Percentiles rank a stretch among this genome's conserved stretches.
Evolutionary conservation across 2,797 vertebrate species (phyloP).

Genomic region (Nothura maculosa): DNA sequence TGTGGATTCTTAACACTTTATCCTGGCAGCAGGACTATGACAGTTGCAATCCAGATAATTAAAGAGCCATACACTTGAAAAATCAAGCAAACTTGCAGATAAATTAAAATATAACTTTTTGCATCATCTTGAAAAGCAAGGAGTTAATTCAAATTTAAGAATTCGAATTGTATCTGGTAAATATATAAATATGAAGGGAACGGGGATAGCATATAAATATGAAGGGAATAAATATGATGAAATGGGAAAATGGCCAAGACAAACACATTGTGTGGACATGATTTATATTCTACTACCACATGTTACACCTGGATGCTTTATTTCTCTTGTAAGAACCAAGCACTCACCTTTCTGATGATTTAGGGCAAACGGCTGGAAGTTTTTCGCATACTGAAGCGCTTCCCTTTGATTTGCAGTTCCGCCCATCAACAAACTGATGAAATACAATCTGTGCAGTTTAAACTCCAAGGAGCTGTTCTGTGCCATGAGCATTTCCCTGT

Average conservation of each 20-base stretch:
- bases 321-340: not conserved
- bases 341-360: slow-evolving; percentile 88
- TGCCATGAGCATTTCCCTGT: slow-evolving; percentile 89
- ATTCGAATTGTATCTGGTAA: not conserved
- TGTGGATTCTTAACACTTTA: slow-evolving; percentile 25
- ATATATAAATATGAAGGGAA: not conserved
- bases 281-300: fast-evolving
- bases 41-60: not conserved
- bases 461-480: slow-evolving; percentile 89
- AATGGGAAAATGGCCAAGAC: not conserved
- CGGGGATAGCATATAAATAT: not conserved
- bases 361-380: slow-evolving; percentile 88
- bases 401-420: slow-evolving; percentile 88
- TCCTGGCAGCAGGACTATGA: slow-evolving; percentile 6
- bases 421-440: slow-evolving; percentile 89
- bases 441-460: slow-evolving; percentile 88
- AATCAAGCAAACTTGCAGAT: not conserved
- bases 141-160: not conserved
- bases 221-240: not conserved
- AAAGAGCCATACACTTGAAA: not conserved
- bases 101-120: not conserved
- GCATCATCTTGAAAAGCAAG: not conserved
- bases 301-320: not conserved
- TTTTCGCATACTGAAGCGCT: slow-evolving; percentile 88
- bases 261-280: not conserved